These are phyloP conservation scores for Caenorhabditis brenneri DNA, from an alignment of 1,140 invertebrate genomes.

Conservation along the genomic window DNA sequence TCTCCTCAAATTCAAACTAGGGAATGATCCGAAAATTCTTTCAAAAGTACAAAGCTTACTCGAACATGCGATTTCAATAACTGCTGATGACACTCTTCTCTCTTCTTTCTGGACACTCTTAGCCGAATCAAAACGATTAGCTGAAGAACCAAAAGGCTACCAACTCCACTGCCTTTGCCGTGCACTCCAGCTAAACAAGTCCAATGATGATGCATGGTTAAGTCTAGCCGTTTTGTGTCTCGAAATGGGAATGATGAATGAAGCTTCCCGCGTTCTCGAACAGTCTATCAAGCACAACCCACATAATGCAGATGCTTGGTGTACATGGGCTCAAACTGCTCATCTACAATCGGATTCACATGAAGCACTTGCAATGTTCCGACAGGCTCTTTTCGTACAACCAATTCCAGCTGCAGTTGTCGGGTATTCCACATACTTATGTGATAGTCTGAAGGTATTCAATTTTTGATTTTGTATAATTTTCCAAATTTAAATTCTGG, in stretches of 20 bases:
- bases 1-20: neutral
- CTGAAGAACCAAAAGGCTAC: neutral
- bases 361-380: conserved; percentile 34
- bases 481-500: too few species aligned
- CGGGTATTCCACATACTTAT: conserved; percentile 2
- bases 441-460: conserved; percentile 7
- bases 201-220: conserved; percentile 37
- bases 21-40: neutral
- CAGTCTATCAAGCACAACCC: conserved; percentile 42
- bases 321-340: conserved; percentile 28
- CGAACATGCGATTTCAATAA: conserved; percentile 5
- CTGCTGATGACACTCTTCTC: neutral
- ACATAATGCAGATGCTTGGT: conserved; percentile 38
- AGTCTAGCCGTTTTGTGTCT: conserved; percentile 6
- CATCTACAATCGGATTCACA: neutral
- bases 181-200: conserved; percentile 40
- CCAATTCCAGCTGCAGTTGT: neutral
- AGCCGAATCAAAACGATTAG: conserved; percentile 26
- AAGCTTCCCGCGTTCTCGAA: conserved; percentile 1
- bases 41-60: conserved; percentile 14
- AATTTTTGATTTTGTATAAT: neutral
- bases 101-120: conserved; percentile 9
- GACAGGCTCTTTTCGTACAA: conserved; percentile 28
- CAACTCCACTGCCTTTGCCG: conserved; percentile 14
- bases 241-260: neutral